Evolutionary conservation across 37 sponge, comb jelly and placozoan genomes (phyloP), one percentile per base, ranked within the genome.

Genomic region (Crambe crambe): DNA sequence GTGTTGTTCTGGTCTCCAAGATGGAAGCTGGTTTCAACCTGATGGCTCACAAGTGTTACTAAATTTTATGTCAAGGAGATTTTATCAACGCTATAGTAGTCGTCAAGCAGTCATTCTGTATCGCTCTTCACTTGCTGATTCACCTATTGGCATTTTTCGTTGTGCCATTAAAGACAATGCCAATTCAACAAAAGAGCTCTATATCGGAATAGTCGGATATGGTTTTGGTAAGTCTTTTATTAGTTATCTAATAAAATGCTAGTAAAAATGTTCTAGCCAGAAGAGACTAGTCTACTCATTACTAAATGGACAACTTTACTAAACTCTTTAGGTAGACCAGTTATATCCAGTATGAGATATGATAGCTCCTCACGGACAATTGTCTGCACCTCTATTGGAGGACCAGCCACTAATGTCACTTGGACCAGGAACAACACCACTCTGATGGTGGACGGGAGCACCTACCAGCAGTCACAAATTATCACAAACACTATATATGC

Each of bases 301-400:
- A 18, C 10, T 6, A 9, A 4, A 3, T 1, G 9, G 71, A 37
- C 23, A 10, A 17, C 39, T 17, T 70, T 3, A 37, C 42, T n/a
- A n/a, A n/a, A n/a, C n/a, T n/a, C n/a, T n/a, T 20, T 30, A 67
- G 68, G 68, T 37, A 29, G 20, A 35, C 20, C 34, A 15, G 2
- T 34, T 40, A 70, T 70, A 35, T 43, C 43, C 27, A 25, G 43
- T 43, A 32, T 70, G 42, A 70, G 6, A 40, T 70, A 70, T 70
- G 71, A 70, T 1, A 40, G n/a, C 2, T 23, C 71, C 6, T 43
- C 71, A 40, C 32, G 51, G 56, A 73, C 74, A 5, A 31, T 73
- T 4, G 56, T 73, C 54, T 73, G 74, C 35, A 73, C 74, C 17
- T 73, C 74, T 20, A 73, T 56, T 54, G 74, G 74, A 3, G 74